Base-by-base conservation (phyloP, 2,797 vertebrate genomes). In the Crocidura indochinensis region DNA sequence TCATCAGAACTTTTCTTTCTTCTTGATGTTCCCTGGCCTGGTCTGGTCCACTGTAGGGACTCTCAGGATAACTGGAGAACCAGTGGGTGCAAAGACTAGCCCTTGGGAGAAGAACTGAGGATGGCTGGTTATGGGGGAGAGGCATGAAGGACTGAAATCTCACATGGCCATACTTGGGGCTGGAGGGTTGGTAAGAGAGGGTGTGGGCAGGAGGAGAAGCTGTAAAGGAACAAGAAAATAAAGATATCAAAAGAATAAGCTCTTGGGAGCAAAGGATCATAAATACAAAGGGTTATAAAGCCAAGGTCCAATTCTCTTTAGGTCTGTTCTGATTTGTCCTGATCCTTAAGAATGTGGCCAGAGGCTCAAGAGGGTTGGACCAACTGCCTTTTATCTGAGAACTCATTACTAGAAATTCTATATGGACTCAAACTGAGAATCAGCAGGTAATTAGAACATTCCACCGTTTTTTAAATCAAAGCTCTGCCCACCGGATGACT, bases 381-480 rank as follows among this genome's bases (percentile, higher is more conserved):
- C 44, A 20, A 72, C 17, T 19, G 56, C 71, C 82, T 68, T 76
- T 31, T 31, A 31, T 68, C 26, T 31, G n/a, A 83, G 29, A 69
- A 86, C 24, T 84, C 64, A 47, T 65, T 65, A 81, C 38, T 51
- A 38, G 38, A 71, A 76, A 87, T 29, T 53, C 22, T 10, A 9
- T 10, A 10, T 29, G 72, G 71, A 51, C 56, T 79, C 68, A 49
- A 38, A 60, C 11, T 27, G 80, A 82, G 76, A 75, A 71, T 14
- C 29, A 46, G 46, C 31, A 82, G 65, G 62, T 62, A 82, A 60
- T 31, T 6, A 49, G 88, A 92, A 84, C 72, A 87, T 11, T 83
- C 46, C 15, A 64, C 2, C 26, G 72, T 82, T 90, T 92, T 92
- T 64, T 14, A 83, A 83, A 84, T 78, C 84, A 49, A 84, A 89